These are phyloP conservation scores for Euplagia quadripunctaria DNA, from an alignment of 2,888 invertebrate species.

Conservation along the genomic window DNA sequence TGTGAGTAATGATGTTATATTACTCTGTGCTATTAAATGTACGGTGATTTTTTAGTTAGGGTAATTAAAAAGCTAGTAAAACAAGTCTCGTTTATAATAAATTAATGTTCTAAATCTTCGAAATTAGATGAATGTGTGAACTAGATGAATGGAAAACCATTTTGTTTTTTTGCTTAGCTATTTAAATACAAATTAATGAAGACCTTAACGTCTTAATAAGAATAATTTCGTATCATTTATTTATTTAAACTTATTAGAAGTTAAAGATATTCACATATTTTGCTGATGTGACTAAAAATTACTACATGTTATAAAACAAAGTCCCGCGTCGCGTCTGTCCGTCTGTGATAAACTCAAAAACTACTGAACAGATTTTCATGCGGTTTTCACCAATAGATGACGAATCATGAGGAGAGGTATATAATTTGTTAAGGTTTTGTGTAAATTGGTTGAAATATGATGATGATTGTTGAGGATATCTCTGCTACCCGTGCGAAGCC, in stretches of 20 bases:
- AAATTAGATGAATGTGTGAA: background rate
- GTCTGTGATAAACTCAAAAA: no score
- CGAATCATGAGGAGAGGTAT: no score
- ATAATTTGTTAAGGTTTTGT: no score
- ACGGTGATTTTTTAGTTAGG: background rate
- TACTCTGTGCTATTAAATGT: background rate
- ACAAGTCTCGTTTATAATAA: background rate
- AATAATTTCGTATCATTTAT: background rate
- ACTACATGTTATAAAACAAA: no score
- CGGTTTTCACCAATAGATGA: no score
- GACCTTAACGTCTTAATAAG: background rate
- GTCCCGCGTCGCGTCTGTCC: no score
- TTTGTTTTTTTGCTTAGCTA: background rate
- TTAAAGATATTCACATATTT: background rate
- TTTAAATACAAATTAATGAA: background rate
- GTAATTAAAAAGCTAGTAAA: background rate
- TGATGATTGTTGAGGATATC: no score
- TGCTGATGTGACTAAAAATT: no score
- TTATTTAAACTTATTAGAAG: background rate
- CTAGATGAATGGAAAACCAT: background rate
- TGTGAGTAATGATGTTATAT: no score
- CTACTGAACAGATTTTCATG: no score
- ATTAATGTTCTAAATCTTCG: background rate
- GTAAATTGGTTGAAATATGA: no score
- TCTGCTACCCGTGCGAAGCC: no score